Evolutionary conservation across 2,888 invertebrate species (phyloP).

Genomic region (Lumbricus terrestris): DNA sequence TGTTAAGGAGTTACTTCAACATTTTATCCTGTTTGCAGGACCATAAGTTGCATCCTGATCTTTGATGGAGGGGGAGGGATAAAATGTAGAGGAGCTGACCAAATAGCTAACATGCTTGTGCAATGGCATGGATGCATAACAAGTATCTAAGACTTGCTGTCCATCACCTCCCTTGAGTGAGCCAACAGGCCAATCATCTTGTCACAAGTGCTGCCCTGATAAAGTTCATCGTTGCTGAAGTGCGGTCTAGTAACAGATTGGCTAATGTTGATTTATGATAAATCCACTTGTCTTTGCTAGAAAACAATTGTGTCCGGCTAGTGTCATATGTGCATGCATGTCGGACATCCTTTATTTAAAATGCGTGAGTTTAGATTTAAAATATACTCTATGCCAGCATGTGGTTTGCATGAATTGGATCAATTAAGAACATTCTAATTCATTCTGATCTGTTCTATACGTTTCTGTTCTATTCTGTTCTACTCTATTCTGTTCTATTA

Average conservation of each 20-base stretch:
- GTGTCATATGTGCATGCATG: not conserved
- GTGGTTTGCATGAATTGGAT: too few species aligned
- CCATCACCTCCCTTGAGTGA: not conserved
- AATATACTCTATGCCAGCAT: too few species aligned
- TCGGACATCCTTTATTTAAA: not conserved
- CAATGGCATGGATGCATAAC: not conserved
- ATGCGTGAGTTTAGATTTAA: too few species aligned
- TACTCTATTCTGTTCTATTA: too few species aligned
- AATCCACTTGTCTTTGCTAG: not conserved
- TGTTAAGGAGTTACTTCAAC: not conserved
- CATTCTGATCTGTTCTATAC: too few species aligned
- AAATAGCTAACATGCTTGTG: not conserved
- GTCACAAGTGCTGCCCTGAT: not conserved
- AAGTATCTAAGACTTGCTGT: not conserved
- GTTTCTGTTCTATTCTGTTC: too few species aligned
- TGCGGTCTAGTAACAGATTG: not conserved
- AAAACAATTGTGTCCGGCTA: not conserved
- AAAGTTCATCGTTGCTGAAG: not conserved
- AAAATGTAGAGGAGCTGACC: not conserved
- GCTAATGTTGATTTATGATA: not conserved
- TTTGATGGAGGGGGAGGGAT: not conserved
- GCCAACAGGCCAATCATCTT: not conserved
- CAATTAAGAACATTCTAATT: too few species aligned
- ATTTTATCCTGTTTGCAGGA: not conserved
- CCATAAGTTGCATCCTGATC: not conserved